phyloP scores from a whole-genome alignment of 2,113 vertebrate genomes.

The Galbula dea region DNA sequence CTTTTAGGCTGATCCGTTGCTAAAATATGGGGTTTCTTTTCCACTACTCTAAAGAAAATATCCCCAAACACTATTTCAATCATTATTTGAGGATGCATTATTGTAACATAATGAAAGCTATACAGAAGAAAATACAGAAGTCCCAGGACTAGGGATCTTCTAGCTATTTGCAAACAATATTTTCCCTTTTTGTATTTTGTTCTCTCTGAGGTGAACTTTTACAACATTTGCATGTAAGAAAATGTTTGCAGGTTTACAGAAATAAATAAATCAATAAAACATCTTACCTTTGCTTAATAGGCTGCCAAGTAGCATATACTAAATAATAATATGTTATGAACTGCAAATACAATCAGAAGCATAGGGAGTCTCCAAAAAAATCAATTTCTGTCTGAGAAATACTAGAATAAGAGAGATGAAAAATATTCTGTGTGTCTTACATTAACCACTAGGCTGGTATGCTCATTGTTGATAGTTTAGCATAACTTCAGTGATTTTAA shows the following conservation, averaged over 20 bases:
- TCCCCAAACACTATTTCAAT: not conserved
- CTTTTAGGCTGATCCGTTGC: not conserved
- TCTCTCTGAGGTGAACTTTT: not conserved
- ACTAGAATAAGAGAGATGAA: not conserved
- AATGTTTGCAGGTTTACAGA: not conserved
- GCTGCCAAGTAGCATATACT: not conserved
- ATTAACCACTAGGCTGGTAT: not conserved
- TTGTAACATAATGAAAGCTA: not conserved
- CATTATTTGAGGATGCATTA: not conserved
- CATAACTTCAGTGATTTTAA: not conserved
- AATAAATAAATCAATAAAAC: not conserved
- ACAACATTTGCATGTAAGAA: not conserved
- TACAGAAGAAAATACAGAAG: not conserved
- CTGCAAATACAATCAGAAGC: not conserved
- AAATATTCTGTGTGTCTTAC: not conserved
- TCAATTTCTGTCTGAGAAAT: not conserved
- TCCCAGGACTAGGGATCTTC: not conserved
- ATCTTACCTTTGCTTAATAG: not conserved
- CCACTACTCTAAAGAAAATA: not conserved
- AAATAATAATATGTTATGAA: not conserved
- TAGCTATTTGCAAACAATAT: not conserved
- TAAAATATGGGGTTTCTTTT: not conserved
- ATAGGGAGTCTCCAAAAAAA: not conserved
- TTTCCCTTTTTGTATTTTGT: not conserved
- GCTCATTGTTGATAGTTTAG: not conserved